Evolutionary conservation across 2,797 vertebrate species (phyloP), one percentile per base, ranked within the genome.

Genomic region (Coranthus polyacanthus): DNA sequence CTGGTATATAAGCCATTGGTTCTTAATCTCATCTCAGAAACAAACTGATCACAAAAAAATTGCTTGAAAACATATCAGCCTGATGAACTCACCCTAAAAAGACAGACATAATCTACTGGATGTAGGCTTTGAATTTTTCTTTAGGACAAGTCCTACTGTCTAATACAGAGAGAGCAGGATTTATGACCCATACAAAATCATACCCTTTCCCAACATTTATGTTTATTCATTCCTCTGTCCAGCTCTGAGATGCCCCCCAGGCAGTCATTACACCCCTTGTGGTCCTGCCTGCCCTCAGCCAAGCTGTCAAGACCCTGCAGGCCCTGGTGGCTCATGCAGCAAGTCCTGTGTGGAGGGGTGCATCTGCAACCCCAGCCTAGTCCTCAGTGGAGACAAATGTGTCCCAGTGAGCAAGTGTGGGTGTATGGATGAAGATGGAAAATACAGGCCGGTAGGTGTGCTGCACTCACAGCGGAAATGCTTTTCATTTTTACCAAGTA

Each of bases 371-470:
- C n/a, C 90, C 1, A 92, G 92, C 9, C 91, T 95, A 3, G 21
- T 97, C 75, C 91, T 96, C 70, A 96, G 95, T 15, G 95, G 95
- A 66, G 94, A 95, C 79, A 91, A 85, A 58, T 97, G 96, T 68
- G 96, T 98, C 32, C 84, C 85, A 0, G 77, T 91, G 67, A 92
- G 72, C 26, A 84, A 93, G 71, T 98, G 96, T 37, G 96, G 96
- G 3, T 97, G 96, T 57, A 78, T 87, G 0, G 95, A 96, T 80
- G 72, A 47, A 2, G 76, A 93, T 2, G 89, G 92, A 0, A 87
- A 91, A 1, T 97, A 96, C 74, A 81, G 92, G 12, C 93, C 95
- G 84, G 95, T 94, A 86, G 77, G 94, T 81, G 13, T 32, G 24
- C n/a, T n/a, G n/a, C n/a, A n/a, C n/a, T n/a, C n/a, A n/a, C n/a